Evolutionary conservation across 2,888 invertebrate species (phyloP).

Genomic region (Hymenopus coronatus): DNA sequence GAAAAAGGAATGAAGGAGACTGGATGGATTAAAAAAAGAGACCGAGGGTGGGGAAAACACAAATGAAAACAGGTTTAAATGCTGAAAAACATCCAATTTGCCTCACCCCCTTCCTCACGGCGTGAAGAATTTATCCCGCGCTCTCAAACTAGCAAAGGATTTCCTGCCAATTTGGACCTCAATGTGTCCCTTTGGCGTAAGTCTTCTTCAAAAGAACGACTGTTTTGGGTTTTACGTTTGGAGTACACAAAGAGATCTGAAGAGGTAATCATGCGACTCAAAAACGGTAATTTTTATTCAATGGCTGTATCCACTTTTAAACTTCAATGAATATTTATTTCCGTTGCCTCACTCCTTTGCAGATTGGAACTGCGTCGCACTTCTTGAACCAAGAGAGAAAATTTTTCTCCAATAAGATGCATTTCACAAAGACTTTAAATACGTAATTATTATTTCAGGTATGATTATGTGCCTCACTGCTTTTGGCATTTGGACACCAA

Average conservation of each 20-base stretch:
- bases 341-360: background rate
- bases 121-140: background rate
- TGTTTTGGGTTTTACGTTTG: background rate
- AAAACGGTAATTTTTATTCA: background rate
- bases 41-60: background rate
- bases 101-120: too few relatives aligned
- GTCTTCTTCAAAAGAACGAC: conserved; percentile 4
- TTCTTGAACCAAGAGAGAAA: background rate
- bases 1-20: background rate
- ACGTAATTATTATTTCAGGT: too few relatives aligned
- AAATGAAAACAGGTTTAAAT: background rate
- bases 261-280: background rate
- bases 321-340: background rate
- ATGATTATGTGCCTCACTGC: too few relatives aligned
- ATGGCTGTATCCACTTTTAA: background rate
- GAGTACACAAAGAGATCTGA: background rate
- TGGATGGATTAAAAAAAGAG: background rate
- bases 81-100: background rate
- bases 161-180: background rate
- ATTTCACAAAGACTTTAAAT: too few relatives aligned
- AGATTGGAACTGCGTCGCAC: background rate
- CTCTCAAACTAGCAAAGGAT: background rate
- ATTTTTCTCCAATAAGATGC: too few relatives aligned
- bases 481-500: too few relatives aligned
- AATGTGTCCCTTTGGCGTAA: background rate